A percentile compares a stretch with the other conserved stretches of the same genome.
Evolutionary conservation across 2,113 vertebrate species (phyloP).

Genomic region (Cyanoderma ruficeps): DNA sequence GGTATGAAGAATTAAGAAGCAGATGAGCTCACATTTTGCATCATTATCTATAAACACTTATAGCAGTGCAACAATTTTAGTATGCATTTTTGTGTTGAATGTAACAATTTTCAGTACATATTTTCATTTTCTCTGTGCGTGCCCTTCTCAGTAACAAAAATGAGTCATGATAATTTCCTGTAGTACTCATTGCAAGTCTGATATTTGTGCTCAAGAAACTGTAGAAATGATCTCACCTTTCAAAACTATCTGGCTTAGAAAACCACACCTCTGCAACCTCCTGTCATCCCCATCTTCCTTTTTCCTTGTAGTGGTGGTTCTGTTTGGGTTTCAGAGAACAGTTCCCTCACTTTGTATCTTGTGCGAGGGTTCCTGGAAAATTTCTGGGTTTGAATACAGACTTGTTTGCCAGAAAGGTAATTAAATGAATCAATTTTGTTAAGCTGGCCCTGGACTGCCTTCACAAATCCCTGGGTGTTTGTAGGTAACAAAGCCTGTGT

Average conservation of each 20-base stretch:
- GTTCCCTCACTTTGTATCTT: neutral
- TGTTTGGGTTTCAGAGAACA: neutral
- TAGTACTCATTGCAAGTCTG: neutral
- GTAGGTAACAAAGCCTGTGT: accelerated
- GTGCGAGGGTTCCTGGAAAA: neutral
- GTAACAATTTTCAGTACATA: neutral
- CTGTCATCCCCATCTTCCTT: neutral
- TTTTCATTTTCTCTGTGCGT: neutral
- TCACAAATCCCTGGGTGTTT: neutral
- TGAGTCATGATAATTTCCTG: neutral
- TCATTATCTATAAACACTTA: neutral
- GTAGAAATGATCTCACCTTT: conserved; percentile 41
- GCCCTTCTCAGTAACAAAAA: neutral
- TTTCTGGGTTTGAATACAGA: neutral
- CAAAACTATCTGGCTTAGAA: conserved; percentile 45
- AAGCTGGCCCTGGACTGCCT: neutral
- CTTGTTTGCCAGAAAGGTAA: neutral
- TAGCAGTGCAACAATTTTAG: neutral
- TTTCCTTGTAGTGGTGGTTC: neutral
- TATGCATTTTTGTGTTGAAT: neutral
- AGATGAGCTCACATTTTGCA: neutral
- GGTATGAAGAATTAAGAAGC: neutral
- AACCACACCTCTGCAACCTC: conserved; percentile 44
- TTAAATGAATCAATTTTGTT: neutral
- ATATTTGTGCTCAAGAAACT: conserved; percentile 4